These are phyloP conservation scores for Sesia bembeciformis DNA, from an alignment of 2,888 invertebrate species.

Conservation along the genomic window DNA sequence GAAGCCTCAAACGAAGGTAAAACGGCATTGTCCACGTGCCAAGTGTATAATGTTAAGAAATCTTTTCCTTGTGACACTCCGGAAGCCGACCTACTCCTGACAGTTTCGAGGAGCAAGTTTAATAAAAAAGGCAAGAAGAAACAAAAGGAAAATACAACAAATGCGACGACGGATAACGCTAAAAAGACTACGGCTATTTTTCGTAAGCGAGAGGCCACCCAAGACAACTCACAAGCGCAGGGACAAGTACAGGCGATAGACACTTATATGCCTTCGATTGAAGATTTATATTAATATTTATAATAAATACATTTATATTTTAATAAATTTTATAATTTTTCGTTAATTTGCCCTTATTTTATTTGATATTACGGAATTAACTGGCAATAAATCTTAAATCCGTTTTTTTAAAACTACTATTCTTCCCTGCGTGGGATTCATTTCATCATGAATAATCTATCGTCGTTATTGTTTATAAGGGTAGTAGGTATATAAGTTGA, in stretches of 20 bases:
- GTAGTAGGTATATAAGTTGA: too few species aligned
- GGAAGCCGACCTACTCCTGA: conserved; percentile 29
- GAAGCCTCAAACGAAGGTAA: conserved; percentile 13
- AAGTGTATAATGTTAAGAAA: conserved; percentile 41
- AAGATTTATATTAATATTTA: conserved; percentile 24
- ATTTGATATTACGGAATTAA: too few species aligned
- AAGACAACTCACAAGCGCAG: conserved; percentile 2
- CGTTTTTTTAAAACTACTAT: too few species aligned
- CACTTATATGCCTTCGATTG: conserved; percentile 42
- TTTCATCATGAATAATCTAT: too few species aligned
- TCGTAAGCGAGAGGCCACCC: conserved; percentile 36
- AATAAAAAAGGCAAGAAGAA: conserved; percentile 29
- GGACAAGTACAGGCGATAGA: conserved; percentile 27
- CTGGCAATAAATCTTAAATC: too few species aligned
- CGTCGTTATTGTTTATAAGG: too few species aligned
- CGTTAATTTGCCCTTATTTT: too few species aligned
- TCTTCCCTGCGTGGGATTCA: too few species aligned
- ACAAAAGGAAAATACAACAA: conserved; percentile 11
- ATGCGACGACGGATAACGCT: conserved; percentile 7
- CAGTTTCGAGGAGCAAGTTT: conserved; percentile 22
- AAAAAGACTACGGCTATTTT: conserved; percentile 14
- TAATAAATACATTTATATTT: too few species aligned
- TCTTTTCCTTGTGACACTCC: conserved; percentile 34
- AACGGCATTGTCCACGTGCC: conserved; percentile 20
- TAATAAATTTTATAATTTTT: too few species aligned